Conservation (phyloP, 2,888 invertebrate species). For the Amphipyra berbera region DNA sequence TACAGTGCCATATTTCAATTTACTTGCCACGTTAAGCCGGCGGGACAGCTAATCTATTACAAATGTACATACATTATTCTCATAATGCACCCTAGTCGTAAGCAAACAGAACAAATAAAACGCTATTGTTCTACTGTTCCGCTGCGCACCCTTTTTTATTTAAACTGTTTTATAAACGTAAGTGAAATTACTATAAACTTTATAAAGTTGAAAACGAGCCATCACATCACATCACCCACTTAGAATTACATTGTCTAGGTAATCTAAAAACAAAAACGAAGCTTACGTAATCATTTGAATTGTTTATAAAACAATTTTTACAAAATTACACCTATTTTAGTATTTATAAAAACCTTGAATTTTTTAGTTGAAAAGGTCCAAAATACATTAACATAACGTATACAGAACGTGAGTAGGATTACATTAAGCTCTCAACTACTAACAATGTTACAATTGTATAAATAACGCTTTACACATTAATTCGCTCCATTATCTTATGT, state of each 20-base stretch:
- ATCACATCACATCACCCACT: not conserved
- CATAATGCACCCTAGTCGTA: slow-evolving; percentile 13
- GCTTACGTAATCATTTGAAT: slow-evolving; percentile 11
- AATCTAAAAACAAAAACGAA: not conserved
- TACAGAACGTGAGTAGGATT: slow-evolving; percentile 50
- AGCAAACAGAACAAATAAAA: slow-evolving; percentile 27
- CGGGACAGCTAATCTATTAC: slow-evolving; percentile 46
- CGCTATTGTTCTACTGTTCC: slow-evolving; percentile 11
- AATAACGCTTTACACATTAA: slow-evolving; percentile 37
- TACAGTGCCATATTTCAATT: slow-evolving; percentile 38
- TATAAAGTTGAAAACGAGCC: not conserved
- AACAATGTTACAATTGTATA: slow-evolving; percentile 42
- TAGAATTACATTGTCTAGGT: no score
- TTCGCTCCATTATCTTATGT: slow-evolving; percentile 37
- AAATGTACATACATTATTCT: slow-evolving; percentile 33
- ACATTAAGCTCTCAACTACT: slow-evolving; percentile 44
- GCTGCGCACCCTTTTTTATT: not conserved
- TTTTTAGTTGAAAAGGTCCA: slow-evolving; percentile 30
- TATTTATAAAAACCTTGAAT: slow-evolving; percentile 33
- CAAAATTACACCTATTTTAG: slow-evolving; percentile 36
- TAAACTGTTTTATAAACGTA: slow-evolving; percentile 7
- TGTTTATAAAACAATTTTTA: slow-evolving; percentile 33
- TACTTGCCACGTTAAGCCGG: slow-evolving; percentile 21
- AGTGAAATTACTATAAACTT: slow-evolving; percentile 9
- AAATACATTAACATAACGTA: slow-evolving; percentile 44